Conservation (phyloP, 2,797 vertebrate species). For the Poecilia wingei region DNA sequence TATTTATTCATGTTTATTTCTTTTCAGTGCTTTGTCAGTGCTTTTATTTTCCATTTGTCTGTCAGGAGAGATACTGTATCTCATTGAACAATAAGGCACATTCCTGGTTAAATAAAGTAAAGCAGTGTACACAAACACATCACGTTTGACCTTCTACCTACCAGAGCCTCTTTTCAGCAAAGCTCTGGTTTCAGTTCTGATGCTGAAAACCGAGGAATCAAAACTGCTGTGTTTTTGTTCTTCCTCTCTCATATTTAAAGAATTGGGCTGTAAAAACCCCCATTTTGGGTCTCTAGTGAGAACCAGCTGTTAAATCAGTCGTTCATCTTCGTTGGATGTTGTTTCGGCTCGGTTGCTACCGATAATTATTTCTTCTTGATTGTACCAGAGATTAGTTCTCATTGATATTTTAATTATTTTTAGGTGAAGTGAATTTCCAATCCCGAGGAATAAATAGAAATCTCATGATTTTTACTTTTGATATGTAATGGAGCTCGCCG, state of each 20-base stretch:
- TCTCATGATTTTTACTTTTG: not conserved
- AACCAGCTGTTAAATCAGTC: not conserved
- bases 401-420: not conserved
- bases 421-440: not conserved
- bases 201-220: not conserved
- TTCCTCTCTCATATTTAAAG: not conserved
- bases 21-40: not conserved
- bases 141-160: not conserved
- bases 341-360: not conserved
- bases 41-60: not conserved
- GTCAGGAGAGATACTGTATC: not conserved
- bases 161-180: not conserved
- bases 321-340: not conserved
- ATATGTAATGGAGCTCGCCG: not conserved
- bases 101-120: not conserved
- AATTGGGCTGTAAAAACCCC: not conserved
- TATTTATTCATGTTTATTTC: not conserved
- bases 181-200: not conserved
- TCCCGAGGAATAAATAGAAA: not conserved
- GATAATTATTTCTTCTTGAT: not conserved
- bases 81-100: not conserved
- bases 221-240: not conserved
- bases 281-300: not conserved
- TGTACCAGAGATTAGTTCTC: not conserved
- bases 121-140: not conserved